These are phyloP conservation scores for Cyclopterus lumpus DNA, from an alignment of 2,797 vertebrate species.

Conservation along the genomic window DNA sequence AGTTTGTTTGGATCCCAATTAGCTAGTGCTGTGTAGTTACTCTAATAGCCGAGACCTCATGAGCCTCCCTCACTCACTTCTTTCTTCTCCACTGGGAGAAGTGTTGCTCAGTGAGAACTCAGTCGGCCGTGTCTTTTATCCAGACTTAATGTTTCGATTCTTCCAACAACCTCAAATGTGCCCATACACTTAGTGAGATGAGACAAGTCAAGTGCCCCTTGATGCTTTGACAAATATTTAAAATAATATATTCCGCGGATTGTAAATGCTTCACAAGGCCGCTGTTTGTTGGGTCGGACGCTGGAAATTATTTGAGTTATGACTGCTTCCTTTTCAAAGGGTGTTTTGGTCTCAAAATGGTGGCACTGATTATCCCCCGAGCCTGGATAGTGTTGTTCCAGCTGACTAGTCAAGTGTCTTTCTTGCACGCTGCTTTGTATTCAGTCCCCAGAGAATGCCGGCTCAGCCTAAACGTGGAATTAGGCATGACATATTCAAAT, in stretches of 20 bases:
- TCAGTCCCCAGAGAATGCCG: conserved; percentile 63
- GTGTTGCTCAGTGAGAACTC: conserved; percentile 14
- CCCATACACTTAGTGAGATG: conserved; percentile 1
- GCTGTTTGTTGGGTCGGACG: conserved; percentile 40
- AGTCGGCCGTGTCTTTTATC: conserved; percentile 25
- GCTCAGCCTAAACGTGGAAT: conserved; percentile 68
- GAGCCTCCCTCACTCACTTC: conserved; percentile 44
- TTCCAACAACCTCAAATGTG: conserved; percentile 15
- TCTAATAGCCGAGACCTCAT: conserved; percentile 46
- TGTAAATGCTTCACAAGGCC: conserved; percentile 7
- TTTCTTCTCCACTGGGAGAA: conserved; percentile 38
- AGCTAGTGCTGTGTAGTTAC: conserved; percentile 48
- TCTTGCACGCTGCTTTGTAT: conserved; percentile 64
- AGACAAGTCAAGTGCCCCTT: conserved; percentile 3
- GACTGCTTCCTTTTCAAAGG: conserved; percentile 41
- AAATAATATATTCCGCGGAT: conserved; percentile 4
- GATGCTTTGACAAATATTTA: conserved; percentile 27
- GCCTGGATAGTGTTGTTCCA: conserved; percentile 66
- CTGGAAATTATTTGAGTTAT: conserved; percentile 13
- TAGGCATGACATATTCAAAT: conserved; percentile 70
- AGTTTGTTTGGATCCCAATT: conserved; percentile 58
- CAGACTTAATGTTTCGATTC: conserved; percentile 19
- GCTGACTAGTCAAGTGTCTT: conserved; percentile 72
- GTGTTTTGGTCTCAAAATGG: conserved; percentile 55
- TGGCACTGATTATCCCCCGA: conserved; percentile 62